Conservation (phyloP, 2,797 vertebrate genomes). For the Rhyacichthys aspro region DNA sequence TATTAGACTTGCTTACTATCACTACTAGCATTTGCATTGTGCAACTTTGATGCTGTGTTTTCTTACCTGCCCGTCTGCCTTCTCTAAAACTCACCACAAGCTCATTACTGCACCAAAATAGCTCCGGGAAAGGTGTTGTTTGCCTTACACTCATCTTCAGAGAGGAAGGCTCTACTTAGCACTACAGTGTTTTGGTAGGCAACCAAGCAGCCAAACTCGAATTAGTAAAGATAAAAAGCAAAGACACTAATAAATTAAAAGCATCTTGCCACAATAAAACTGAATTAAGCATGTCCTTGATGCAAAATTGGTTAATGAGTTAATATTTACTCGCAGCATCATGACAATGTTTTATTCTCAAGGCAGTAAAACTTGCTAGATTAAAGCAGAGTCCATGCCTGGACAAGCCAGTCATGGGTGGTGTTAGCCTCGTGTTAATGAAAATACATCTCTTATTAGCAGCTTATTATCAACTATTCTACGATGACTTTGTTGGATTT, state of each 20-base stretch:
- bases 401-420: too few relatives aligned
- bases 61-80: constrained; percentile 52
- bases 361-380: too few relatives aligned
- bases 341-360: too few relatives aligned
- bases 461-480: neutral
- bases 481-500: neutral
- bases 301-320: too few relatives aligned
- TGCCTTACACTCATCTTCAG: constrained; percentile 21
- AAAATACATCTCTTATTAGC: constrained; percentile 9
- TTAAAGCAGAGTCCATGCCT: too few relatives aligned
- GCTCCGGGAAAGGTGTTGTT: constrained; percentile 30
- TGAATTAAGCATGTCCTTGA: too few relatives aligned
- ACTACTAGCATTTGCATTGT: constrained; percentile 35
- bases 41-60: constrained; percentile 49
- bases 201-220: too few relatives aligned
- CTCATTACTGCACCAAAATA: constrained; percentile 45
- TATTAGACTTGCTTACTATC: constrained; percentile 44
- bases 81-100: constrained; percentile 33
- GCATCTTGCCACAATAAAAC: too few relatives aligned
- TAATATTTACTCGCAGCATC: too few relatives aligned
- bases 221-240: too few relatives aligned
- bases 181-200: constrained; percentile 15
- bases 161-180: constrained; percentile 27
- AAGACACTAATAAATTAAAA: too few relatives aligned
- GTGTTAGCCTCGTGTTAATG: neutral